phyloP scores from a whole-genome alignment of 2,888 invertebrate genomes.

The Pardosa pseudoannulata region DNA sequence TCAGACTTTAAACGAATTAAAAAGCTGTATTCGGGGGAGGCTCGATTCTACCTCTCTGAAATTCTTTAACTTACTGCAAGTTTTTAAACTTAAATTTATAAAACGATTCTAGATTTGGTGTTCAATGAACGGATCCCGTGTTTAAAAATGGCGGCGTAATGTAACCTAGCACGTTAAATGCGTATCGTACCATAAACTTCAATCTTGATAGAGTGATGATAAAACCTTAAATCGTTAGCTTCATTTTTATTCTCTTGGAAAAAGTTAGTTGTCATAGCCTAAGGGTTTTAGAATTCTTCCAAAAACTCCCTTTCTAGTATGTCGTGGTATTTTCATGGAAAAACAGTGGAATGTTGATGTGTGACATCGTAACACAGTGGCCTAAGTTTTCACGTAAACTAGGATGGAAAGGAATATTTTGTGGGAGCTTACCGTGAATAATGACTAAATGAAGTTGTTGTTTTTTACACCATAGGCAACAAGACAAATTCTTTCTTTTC shows the following conservation, averaged over 20 bases:
- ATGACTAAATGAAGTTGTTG: neutral
- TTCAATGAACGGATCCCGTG: too few species aligned
- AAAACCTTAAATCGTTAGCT: conserved; percentile 36
- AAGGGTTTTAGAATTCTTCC: conserved; percentile 14
- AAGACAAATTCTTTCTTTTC: too few species aligned
- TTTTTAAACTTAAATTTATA: too few species aligned
- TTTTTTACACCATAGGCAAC: neutral
- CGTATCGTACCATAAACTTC: conserved; percentile 32
- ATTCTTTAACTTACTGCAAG: too few species aligned
- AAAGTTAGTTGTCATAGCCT: conserved; percentile 16
- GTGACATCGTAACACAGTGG: conserved; percentile 66
- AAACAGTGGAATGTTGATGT: conserved; percentile 25
- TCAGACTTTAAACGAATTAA: too few species aligned
- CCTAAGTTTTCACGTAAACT: conserved; percentile 20
- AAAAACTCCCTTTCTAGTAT: conserved; percentile 8
- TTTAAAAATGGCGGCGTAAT: conserved; percentile 19
- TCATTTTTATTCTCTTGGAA: neutral
- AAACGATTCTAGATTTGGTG: too few species aligned
- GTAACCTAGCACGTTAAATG: neutral
- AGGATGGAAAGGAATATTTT: neutral
- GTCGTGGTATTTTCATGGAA: neutral
- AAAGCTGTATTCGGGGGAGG: too few species aligned
- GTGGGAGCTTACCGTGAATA: neutral
- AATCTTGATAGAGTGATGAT: conserved; percentile 41
- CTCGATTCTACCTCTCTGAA: too few species aligned